These are phyloP conservation scores for Trichonephila inaurata DNA, from an alignment of 1,140 invertebrate genomes.

Conservation along the genomic window DNA sequence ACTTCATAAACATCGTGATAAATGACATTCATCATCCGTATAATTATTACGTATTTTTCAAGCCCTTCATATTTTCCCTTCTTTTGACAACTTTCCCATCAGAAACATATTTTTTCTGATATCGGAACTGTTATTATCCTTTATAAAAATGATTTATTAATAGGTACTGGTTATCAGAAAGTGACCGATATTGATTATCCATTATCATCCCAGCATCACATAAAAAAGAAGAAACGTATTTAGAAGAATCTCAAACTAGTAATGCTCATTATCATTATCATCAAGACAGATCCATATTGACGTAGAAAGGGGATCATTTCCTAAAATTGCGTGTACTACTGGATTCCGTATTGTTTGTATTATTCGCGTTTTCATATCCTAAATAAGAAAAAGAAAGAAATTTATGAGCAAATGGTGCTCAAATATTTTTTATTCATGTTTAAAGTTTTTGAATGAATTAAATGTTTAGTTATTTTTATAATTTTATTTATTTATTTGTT, in stretches of 20 bases:
- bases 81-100: neutral
- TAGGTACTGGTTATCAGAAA: neutral
- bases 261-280: neutral
- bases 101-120: neutral
- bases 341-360: too few relatives aligned
- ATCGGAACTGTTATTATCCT: neutral
- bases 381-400: too few relatives aligned
- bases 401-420: too few relatives aligned
- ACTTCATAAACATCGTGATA: neutral
- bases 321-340: too few relatives aligned
- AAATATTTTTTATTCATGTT: too few relatives aligned
- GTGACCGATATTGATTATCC: constrained; percentile 24
- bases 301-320: too few relatives aligned
- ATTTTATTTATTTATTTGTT: too few relatives aligned
- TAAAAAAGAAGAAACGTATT: neutral
- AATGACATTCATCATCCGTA: neutral
- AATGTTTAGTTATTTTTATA: too few relatives aligned
- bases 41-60: neutral
- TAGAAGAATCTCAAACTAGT: constrained; percentile 4
- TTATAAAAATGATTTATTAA: neutral
- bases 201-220: neutral
- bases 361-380: too few relatives aligned
- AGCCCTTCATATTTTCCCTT: neutral
- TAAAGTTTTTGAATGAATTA: too few relatives aligned
- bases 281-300: neutral